A percentile compares a stretch with the other conserved stretches of the same genome.
Conservation (phyloP, 2,797 vertebrate genomes). For the Sciaenops ocellatus region DNA sequence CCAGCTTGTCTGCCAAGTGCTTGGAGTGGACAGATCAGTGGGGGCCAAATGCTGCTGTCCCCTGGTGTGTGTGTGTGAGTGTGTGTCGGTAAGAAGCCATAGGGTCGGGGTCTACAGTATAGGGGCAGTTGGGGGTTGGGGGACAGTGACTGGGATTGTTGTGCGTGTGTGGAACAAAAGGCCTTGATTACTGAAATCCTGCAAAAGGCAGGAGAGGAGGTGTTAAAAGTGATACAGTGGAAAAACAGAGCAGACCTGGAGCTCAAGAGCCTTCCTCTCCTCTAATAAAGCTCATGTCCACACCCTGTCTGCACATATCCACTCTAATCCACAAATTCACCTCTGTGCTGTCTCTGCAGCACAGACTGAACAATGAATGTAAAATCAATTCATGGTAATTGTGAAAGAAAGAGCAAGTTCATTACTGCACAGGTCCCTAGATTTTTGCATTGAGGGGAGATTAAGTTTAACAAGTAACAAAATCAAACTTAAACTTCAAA, state of each 20-base stretch:
- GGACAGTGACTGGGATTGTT: conserved; percentile 65
- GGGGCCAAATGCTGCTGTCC: conserved; percentile 81
- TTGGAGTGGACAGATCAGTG: conserved; percentile 63
- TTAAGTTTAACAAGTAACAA: not conserved
- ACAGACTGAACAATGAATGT: not conserved
- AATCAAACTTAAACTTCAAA: not conserved
- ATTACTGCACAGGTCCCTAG: not conserved
- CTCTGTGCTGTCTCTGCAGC: not conserved
- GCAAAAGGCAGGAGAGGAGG: conserved; percentile 85
- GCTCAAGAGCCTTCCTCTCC: conserved; percentile 52
- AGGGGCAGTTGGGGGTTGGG: conserved; percentile 50
- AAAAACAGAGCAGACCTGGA: conserved; percentile 68
- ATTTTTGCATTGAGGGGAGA: not conserved
- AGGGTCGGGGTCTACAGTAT: conserved; percentile 61
- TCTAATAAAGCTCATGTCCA: conserved; percentile 65
- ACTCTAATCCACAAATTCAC: conserved; percentile 74
- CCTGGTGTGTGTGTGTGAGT: conserved; percentile 66
- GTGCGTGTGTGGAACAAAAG: conserved; percentile 85
- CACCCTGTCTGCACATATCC: conserved; percentile 76
- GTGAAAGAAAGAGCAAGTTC: not conserved
- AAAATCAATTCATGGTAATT: not conserved
- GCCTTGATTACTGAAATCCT: conserved; percentile 88
- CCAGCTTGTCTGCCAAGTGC: conserved; percentile 74
- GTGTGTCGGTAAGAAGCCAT: conserved; percentile 38
- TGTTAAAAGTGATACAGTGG: conserved; percentile 84